A percentile compares a stretch with the other conserved stretches of the same genome.
These are phyloP conservation scores for Symphodus melops DNA, from an alignment of 2,113 vertebrate genomes.

Conservation along the genomic window DNA sequence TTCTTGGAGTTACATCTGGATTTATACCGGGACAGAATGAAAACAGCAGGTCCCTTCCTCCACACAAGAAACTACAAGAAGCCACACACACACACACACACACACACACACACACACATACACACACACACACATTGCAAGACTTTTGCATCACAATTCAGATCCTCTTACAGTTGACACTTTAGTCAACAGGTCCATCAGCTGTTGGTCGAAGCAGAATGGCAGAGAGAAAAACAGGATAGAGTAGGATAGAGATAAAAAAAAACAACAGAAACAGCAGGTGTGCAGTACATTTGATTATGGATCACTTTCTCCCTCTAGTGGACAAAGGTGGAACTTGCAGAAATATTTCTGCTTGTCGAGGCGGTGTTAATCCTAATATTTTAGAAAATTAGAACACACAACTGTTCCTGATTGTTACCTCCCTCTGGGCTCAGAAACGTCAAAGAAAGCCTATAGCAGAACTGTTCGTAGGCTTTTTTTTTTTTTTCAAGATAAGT, in stretches of 20 bases:
- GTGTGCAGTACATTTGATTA: background rate
- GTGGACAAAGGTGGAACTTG: conserved; percentile 45
- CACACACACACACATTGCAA: conserved; percentile 21
- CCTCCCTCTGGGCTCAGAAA: background rate
- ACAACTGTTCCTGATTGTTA: background rate
- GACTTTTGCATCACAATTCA: conserved; percentile 53
- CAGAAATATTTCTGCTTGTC: conserved; percentile 4
- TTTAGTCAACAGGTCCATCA: conserved; percentile 48
- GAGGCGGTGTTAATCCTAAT: conserved; percentile 2
- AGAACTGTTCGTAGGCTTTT: conserved; percentile 1
- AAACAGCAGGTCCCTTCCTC: background rate
- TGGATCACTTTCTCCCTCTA: conserved; percentile 71
- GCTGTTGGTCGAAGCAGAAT: conserved; percentile 33
- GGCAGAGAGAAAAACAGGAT: conserved; percentile 2
- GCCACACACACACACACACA: conserved; percentile 3
- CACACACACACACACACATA: conserved; percentile 5
- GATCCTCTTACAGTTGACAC: conserved; percentile 2
- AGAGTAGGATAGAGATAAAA: background rate
- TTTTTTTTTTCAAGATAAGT: background rate
- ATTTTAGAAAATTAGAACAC: conserved; percentile 9
- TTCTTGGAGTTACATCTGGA: conserved; percentile 42
- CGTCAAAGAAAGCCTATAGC: conserved; percentile 10
- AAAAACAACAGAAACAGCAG: background rate
- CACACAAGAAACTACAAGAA: conserved; percentile 9
- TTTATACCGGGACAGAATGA: conserved; percentile 10